phyloP scores from a whole-genome alignment of 2,888 invertebrate genomes.

The Coleophora deauratella region DNA sequence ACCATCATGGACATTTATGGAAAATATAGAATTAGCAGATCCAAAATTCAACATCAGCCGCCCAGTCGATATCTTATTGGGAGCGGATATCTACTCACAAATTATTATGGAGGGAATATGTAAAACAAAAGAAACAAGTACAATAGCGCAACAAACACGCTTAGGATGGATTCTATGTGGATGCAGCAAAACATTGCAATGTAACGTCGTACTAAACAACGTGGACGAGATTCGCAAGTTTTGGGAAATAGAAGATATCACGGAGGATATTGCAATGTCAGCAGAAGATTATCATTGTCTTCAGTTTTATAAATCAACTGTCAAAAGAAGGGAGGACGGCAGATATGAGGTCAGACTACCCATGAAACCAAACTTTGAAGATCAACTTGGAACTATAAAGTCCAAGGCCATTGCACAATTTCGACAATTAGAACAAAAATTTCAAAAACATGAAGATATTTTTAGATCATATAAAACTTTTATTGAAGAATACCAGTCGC shows the following conservation, averaged over 20 bases:
- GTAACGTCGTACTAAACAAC: slow-evolving; percentile 1
- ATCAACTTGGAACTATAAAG: too few relatives aligned
- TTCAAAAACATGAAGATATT: too few relatives aligned
- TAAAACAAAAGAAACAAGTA: background rate
- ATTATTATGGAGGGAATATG: background rate
- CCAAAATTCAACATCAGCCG: background rate
- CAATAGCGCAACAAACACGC: background rate
- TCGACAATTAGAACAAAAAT: too few relatives aligned
- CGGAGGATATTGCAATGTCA: background rate
- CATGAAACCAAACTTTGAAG: too few relatives aligned
- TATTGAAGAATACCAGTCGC: too few relatives aligned
- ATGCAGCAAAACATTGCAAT: background rate
- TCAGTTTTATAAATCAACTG: background rate
- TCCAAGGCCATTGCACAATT: too few relatives aligned
- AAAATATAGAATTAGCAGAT: background rate
- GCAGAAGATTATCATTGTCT: background rate
- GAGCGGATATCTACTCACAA: background rate
- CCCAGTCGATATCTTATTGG: background rate
- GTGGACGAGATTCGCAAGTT: background rate
- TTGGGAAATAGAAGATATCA: slow-evolving; percentile 2
- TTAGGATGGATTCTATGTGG: slow-evolving; percentile 4
- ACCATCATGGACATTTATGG: background rate
- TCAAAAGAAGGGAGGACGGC: background rate
- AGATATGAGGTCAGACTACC: slow-evolving; percentile 1
- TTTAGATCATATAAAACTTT: too few relatives aligned